Conservation (phyloP, 2,888 invertebrate species). For the Troglohyphantes excavatus region DNA sequence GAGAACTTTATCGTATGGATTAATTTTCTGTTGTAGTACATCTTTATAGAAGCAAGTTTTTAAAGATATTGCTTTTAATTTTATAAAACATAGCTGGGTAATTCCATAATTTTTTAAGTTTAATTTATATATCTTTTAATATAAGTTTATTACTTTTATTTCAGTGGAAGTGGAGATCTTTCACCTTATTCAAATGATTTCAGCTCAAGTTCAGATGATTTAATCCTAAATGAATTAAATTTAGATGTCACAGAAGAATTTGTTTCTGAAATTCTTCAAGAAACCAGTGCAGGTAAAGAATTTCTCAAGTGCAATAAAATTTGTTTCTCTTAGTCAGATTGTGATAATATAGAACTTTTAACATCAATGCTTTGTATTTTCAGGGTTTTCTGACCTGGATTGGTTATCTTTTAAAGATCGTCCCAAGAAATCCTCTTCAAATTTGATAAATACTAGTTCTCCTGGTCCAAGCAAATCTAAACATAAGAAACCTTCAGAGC, state of each 20-base stretch:
- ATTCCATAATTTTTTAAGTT: too few relatives aligned
- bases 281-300: background rate
- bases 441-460: background rate
- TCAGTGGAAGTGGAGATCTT: constrained; percentile 1
- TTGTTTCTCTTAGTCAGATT: background rate
- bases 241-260: constrained; percentile 26
- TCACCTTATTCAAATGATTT: background rate
- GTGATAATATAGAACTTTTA: background rate
- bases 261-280: constrained; percentile 58
- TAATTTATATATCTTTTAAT: too few relatives aligned
- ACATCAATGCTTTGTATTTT: background rate
- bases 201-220: background rate
- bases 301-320: background rate
- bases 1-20: too few relatives aligned
- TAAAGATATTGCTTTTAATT: too few relatives aligned
- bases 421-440: background rate
- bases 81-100: too few relatives aligned
- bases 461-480: background rate
- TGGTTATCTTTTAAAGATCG: background rate
- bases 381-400: constrained; percentile 37
- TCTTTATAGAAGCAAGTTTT: too few relatives aligned
- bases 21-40: too few relatives aligned
- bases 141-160: background rate
- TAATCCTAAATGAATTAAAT: background rate
- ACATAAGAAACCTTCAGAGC: background rate